These are phyloP conservation scores for Gisinianus flammeolus DNA, from an alignment of 2,888 invertebrate species.

Conservation along the genomic window DNA sequence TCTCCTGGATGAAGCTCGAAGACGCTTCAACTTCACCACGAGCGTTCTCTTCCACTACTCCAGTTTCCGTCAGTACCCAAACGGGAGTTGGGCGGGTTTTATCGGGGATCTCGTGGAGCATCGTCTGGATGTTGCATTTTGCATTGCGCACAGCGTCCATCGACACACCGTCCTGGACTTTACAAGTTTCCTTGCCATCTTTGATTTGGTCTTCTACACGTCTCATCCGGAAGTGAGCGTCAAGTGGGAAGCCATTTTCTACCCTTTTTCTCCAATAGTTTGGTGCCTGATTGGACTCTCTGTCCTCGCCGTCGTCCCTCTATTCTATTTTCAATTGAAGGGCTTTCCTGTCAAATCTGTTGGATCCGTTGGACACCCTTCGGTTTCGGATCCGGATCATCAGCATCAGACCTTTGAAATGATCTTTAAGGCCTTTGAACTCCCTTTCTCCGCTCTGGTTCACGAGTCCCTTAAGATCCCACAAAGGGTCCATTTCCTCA, in stretches of 20 bases:
- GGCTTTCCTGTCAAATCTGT: too few species aligned
- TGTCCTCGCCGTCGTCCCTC: neutral
- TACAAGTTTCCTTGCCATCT: neutral
- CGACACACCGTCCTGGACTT: neutral
- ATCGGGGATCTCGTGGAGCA: neutral
- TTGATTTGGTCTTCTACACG: neutral
- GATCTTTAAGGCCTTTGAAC: neutral
- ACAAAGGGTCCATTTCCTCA: neutral
- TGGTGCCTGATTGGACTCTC: neutral
- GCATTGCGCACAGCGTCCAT: neutral
- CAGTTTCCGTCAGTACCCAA: too few species aligned
- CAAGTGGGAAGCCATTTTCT: constrained; percentile 10
- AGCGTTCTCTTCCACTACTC: too few species aligned
- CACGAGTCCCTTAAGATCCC: neutral
- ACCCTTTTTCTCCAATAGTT: neutral
- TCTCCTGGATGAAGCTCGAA: too few species aligned
- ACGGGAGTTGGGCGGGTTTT: too few species aligned
- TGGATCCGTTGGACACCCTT: too few species aligned
- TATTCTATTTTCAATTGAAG: too few species aligned
- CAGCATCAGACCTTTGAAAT: too few species aligned
- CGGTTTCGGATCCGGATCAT: too few species aligned
- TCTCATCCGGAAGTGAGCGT: neutral
- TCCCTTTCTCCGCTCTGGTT: neutral
- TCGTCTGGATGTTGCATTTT: neutral
- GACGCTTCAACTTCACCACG: too few species aligned